These are phyloP conservation scores for Cettia cetti DNA, from an alignment of 2,113 vertebrate species.

Conservation along the genomic window DNA sequence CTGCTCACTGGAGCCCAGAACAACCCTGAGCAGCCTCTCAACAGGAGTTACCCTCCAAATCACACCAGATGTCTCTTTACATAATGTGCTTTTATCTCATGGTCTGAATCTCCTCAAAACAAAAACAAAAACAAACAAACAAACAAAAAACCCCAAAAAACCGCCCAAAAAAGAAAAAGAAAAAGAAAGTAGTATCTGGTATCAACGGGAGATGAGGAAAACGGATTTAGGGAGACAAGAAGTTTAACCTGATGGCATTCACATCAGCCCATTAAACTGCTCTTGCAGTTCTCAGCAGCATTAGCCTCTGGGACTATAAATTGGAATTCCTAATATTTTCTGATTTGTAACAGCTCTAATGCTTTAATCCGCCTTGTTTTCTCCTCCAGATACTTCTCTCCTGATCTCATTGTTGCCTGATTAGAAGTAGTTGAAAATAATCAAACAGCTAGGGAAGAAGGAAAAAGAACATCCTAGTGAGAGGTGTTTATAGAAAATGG, in stretches of 20 bases:
- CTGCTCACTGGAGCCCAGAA: background rate
- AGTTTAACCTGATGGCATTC: background rate
- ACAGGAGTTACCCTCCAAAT: background rate
- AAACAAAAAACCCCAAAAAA: no score
- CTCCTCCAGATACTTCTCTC: background rate
- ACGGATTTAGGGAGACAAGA: background rate
- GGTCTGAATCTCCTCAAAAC: background rate
- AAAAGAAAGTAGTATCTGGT: background rate
- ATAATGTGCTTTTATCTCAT: background rate
- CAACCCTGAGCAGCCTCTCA: background rate
- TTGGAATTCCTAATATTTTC: background rate
- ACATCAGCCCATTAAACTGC: background rate
- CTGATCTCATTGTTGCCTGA: background rate
- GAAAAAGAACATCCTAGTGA: background rate
- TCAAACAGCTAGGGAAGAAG: background rate
- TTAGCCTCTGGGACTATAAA: background rate
- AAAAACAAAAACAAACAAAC: background rate
- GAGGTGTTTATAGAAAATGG: background rate
- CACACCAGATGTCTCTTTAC: background rate
- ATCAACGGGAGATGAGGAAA: background rate
- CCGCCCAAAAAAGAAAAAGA: fast-evolving
- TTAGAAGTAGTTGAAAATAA: background rate
- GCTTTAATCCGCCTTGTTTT: background rate
- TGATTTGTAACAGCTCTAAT: background rate
- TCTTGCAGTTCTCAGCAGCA: background rate